Evolutionary conservation across 2,888 invertebrate genomes (phyloP), one percentile per base, ranked within the genome.

Genomic region (Spilosoma lubricipeda): DNA sequence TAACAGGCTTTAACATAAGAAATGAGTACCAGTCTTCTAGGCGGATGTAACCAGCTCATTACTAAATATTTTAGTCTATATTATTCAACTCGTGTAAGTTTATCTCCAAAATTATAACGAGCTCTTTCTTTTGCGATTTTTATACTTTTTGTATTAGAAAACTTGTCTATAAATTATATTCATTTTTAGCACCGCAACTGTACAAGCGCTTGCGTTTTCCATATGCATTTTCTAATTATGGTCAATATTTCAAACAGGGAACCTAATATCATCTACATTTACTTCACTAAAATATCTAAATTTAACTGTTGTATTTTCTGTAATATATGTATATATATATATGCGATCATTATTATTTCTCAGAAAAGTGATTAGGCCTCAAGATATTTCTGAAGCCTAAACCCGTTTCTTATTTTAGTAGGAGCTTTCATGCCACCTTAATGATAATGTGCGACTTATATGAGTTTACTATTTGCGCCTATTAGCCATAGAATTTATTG

Each of bases 381-480:
- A 48, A 67, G 66, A 39, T 56, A 56, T 65, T 48, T 65, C 71
- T 71, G 45, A 18, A 33, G 30, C 63, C 63, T 23, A 23, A 36
- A 48, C 18, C 65, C 65, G 48, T 71, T 71, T 65, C 33, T 65
- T 48, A 71, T 71, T 71, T 65, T 65, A 71, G 33, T 48, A 65
- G 18, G 48, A 33, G 48, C 48, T 65, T 71, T 71, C 30, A 65
- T 48, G 48, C 45, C 70, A 64, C 23, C 64, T 48, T 71, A 65
- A 27, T 71, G 64, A 71, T 71, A 33, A 64, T 45, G 23, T 71
- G 33, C n/a, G 20, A 48, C 33, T 64, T 64, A 70, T 48, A 64
- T 64, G 64, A 63, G 30, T 64, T n/a, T 64, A 27, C 30, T 23
- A 70, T 70, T 70, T 64, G 63, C 23, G 33, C 23, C 33, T 64